Evolutionary conservation across 2,888 invertebrate species (phyloP).

Genomic region (Eilema sororculum): DNA sequence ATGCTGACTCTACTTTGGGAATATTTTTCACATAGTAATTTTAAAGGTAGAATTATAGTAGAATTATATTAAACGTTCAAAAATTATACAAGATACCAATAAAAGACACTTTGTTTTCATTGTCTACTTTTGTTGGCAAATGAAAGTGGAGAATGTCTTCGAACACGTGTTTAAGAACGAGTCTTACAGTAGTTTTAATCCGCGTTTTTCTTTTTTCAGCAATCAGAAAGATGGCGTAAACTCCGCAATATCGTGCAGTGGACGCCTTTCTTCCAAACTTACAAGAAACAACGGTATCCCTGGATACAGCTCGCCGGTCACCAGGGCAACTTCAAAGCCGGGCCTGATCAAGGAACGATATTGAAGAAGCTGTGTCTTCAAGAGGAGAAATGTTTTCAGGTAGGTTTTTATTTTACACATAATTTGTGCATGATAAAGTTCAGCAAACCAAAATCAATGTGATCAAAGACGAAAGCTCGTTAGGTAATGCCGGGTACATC

Average conservation of each 20-base stretch:
- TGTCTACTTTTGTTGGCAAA: neutral
- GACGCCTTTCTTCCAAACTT: constrained; percentile 98
- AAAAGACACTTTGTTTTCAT: neutral
- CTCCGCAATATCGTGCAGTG: constrained; percentile 97
- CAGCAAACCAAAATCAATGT: neutral
- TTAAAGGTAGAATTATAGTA: neutral
- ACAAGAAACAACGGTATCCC: constrained; percentile 97
- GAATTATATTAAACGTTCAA: neutral
- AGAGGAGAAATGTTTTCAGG: constrained; percentile 95
- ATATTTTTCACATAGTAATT: neutral
- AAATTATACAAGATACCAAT: neutral
- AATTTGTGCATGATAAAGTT: neutral
- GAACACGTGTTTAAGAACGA: too few species aligned
- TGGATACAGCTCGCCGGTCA: constrained; percentile 99
- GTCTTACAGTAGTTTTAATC: neutral
- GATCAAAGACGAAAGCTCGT: neutral
- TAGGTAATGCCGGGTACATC: neutral
- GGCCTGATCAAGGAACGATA: constrained; percentile 97
- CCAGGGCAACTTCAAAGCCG: constrained; percentile 98
- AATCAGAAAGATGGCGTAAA: constrained; percentile 96
- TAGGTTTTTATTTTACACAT: constrained; percentile 52
- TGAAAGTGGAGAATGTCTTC: neutral
- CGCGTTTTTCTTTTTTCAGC: constrained; percentile 87
- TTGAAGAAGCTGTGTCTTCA: constrained; percentile 96
- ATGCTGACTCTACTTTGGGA: neutral